A percentile compares a stretch with the other conserved stretches of the same genome.
Evolutionary conservation across 2,888 invertebrate genomes (phyloP).

Genomic region (Eucriotettix oculatus): DNA sequence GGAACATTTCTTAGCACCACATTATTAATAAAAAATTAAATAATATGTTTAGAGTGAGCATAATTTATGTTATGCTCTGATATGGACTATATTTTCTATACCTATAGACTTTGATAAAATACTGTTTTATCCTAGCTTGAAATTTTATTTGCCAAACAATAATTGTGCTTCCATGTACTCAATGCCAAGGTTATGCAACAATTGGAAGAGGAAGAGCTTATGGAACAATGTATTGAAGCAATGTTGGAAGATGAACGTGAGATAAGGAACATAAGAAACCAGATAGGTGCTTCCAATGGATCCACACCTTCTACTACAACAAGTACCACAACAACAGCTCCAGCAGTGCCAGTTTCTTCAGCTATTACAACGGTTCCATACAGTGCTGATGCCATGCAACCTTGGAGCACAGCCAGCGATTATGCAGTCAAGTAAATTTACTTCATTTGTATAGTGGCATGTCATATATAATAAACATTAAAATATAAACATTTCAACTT

Average conservation of each 20-base stretch:
- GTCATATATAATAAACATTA: no score
- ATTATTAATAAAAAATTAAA: no score
- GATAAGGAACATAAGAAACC: slow-evolving; percentile 10
- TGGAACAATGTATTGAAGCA: slow-evolving; percentile 75
- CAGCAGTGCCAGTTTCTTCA: no score
- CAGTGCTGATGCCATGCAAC: background rate
- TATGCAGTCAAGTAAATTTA: no score
- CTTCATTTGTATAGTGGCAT: no score
- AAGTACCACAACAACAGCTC: no score
- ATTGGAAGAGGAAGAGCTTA: slow-evolving; percentile 69
- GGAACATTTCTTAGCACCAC: no score
- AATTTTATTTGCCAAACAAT: background rate
- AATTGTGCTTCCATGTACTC: background rate
- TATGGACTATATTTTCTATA: background rate
- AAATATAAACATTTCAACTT: no score
- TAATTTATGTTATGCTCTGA: no score
- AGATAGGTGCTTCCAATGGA: slow-evolving; percentile 1
- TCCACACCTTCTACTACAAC: background rate
- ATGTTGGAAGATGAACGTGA: slow-evolving; percentile 32
- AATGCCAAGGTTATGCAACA: slow-evolving; percentile 57
- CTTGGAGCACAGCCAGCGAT: background rate
- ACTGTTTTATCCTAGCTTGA: background rate
- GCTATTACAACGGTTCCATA: no score
- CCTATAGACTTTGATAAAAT: background rate
- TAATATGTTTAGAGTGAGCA: no score